These are phyloP conservation scores for Ochotona curzoniae DNA, from an alignment of 2,113 vertebrate species.

Conservation along the genomic window DNA sequence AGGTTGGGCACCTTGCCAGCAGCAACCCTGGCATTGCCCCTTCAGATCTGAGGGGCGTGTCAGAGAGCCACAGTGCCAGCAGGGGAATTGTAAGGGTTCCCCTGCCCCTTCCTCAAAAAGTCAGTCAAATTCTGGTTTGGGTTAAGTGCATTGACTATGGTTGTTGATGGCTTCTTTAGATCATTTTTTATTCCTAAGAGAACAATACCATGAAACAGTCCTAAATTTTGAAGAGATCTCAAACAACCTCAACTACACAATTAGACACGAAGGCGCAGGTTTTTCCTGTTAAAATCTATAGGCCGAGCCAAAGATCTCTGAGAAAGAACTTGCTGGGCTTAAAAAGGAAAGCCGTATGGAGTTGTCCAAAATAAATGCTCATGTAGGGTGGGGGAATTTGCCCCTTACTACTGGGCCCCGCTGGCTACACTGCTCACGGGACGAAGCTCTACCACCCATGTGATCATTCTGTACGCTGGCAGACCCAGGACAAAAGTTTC, in stretches of 20 bases:
- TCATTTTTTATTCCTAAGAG: background rate
- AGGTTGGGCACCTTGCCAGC: background rate
- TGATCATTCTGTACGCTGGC: background rate
- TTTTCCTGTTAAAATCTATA: constrained; percentile 12
- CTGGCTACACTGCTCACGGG: background rate
- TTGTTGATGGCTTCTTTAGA: background rate
- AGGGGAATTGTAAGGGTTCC: background rate
- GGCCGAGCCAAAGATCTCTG: constrained; percentile 29
- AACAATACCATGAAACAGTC: constrained; percentile 6
- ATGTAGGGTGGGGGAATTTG: background rate
- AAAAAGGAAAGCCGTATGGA: constrained; percentile 43
- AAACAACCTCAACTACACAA: background rate
- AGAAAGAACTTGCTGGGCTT: background rate
- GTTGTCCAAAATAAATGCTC: constrained; percentile 19
- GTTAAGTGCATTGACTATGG: background rate
- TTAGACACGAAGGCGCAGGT: background rate
- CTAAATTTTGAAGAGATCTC: constrained; percentile 16
- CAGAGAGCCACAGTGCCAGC: background rate
- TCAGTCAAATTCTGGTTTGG: background rate
- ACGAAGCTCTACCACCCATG: background rate
- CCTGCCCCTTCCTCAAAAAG: background rate
- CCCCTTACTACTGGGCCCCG: background rate
- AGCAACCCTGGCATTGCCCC: background rate
- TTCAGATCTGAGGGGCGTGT: background rate
- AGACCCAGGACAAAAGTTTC: background rate